Evolutionary conservation across 2,888 invertebrate species (phyloP).

Genomic region (Caradrina clavipalpis): DNA sequence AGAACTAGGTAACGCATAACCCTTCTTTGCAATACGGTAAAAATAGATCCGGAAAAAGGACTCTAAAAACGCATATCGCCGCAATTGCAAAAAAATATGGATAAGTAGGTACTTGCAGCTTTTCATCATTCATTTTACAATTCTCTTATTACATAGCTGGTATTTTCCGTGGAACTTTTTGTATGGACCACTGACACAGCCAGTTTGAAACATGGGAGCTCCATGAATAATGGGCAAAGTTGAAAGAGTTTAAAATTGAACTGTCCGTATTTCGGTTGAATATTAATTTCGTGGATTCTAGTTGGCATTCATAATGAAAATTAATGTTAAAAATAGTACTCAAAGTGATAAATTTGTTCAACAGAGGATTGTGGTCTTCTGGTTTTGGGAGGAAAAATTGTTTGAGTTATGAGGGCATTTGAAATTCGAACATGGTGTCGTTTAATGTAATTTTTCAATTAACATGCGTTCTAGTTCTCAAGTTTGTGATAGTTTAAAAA

Average conservation of each 20-base stretch:
- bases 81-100: slow-evolving; percentile 22
- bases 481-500: too few species aligned
- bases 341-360: slow-evolving; percentile 45
- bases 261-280: slow-evolving; percentile 79
- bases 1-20: too few species aligned
- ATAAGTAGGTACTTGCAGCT: slow-evolving; percentile 17
- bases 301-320: slow-evolving; percentile 71
- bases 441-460: background rate
- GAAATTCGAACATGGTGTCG: background rate
- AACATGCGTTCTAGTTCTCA: too few species aligned
- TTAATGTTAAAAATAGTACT: slow-evolving; percentile 64
- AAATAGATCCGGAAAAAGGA: slow-evolving; percentile 8
- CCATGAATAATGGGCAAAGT: slow-evolving; percentile 84
- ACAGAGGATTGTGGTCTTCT: slow-evolving; percentile 11
- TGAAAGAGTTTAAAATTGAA: slow-evolving; percentile 85
- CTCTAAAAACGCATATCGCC: slow-evolving; percentile 12
- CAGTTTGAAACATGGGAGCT: slow-evolving; percentile 77
- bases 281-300: slow-evolving; percentile 81
- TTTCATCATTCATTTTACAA: slow-evolving; percentile 56
- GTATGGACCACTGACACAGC: slow-evolving; percentile 74
- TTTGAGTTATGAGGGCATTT: slow-evolving; percentile 5
- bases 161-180: slow-evolving; percentile 73
- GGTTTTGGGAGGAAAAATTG: slow-evolving; percentile 4
- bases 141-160: slow-evolving; percentile 57
- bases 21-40: background rate